Conservation (phyloP, 2,888 invertebrate genomes). For the Trisateles emortualis region DNA sequence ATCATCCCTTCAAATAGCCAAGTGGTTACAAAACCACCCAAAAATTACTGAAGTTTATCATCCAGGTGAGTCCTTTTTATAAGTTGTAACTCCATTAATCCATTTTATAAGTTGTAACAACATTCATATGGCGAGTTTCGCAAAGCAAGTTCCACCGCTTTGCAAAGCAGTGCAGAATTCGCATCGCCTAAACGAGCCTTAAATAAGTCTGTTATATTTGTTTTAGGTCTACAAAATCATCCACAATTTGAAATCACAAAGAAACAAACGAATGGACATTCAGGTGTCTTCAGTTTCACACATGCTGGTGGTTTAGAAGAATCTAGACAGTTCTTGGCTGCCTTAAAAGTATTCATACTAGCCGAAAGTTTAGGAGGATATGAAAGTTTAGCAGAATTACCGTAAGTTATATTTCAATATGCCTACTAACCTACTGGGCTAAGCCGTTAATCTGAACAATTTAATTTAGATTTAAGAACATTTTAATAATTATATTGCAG, state of each 20-base stretch:
- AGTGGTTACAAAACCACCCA: slow-evolving; percentile 93
- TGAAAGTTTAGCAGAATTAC: slow-evolving; percentile 97
- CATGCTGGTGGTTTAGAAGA: slow-evolving; percentile 92
- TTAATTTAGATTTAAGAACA: too few species aligned
- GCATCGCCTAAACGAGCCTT: too few species aligned
- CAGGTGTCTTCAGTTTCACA: slow-evolving; percentile 97
- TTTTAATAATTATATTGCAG: too few species aligned
- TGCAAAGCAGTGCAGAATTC: not conserved
- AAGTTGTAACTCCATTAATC: not conserved
- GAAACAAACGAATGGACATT: slow-evolving; percentile 94
- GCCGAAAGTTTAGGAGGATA: slow-evolving; percentile 98
- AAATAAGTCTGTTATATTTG: too few species aligned
- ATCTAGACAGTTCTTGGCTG: slow-evolving; percentile 90
- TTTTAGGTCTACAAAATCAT: slow-evolving; percentile 91
- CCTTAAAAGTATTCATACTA: slow-evolving; percentile 93
- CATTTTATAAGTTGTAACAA: too few species aligned
- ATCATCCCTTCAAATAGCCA: slow-evolving; percentile 92
- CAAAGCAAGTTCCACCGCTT: not conserved
- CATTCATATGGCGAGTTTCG: not conserved
- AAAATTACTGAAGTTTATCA: slow-evolving; percentile 93
- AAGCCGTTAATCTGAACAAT: too few species aligned
- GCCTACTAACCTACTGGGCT: too few species aligned
- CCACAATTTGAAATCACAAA: slow-evolving; percentile 94
- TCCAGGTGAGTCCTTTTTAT: slow-evolving; percentile 86
- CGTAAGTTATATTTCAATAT: slow-evolving; percentile 87